Conservation (phyloP, 2,888 invertebrate genomes). For the Xestobium rufovillosum region DNA sequence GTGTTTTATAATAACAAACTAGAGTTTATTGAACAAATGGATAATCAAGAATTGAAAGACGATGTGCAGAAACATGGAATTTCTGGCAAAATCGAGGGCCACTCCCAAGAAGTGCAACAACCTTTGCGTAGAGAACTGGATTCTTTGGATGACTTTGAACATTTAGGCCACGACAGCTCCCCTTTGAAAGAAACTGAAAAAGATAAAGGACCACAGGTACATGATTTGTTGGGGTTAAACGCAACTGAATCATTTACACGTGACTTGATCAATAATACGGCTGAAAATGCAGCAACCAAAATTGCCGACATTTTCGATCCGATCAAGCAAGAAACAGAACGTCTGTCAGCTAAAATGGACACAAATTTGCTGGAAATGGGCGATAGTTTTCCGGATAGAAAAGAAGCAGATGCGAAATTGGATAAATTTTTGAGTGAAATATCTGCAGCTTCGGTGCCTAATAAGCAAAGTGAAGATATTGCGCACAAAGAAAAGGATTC, state of each 20-base stretch:
- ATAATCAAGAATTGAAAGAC: too few relatives aligned
- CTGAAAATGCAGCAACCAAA: constrained; percentile 27
- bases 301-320: constrained; percentile 28
- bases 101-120: constrained; percentile 10
- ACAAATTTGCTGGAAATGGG: constrained; percentile 36
- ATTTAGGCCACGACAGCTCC: constrained; percentile 56
- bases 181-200: constrained; percentile 37
- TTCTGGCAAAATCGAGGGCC: constrained; percentile 6
- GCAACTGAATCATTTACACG: constrained; percentile 27
- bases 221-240: constrained; percentile 12
- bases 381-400: constrained; percentile 38
- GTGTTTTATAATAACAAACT: too few relatives aligned
- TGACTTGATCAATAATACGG: constrained; percentile 31
- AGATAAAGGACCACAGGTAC: too few relatives aligned
- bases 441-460: constrained; percentile 18
- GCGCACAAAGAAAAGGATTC: constrained; percentile 24
- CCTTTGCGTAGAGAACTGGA: constrained; percentile 55
- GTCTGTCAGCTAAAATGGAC: constrained; percentile 32
- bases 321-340: constrained; percentile 17
- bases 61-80: background rate
- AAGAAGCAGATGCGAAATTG: constrained; percentile 34
- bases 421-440: constrained; percentile 35
- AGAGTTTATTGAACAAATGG: too few relatives aligned
- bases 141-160: constrained; percentile 68
- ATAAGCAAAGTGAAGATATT: constrained; percentile 16